phyloP scores from a whole-genome alignment of 2,888 invertebrate species.

The Hypena proboscidalis region DNA sequence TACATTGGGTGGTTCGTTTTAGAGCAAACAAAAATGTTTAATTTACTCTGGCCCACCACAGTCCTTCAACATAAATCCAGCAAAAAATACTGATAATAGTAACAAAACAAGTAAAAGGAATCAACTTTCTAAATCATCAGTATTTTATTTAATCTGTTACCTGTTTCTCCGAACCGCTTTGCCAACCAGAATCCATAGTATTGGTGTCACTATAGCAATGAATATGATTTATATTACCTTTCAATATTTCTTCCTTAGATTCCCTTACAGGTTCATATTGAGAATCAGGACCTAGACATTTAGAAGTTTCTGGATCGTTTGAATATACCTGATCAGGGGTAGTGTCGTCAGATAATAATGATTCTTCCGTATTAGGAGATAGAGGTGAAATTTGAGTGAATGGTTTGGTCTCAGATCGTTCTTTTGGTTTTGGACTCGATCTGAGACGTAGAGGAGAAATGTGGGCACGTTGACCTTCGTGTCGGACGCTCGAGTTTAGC shows the following conservation, averaged over 20 bases:
- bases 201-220: conserved; percentile 85
- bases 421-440: conserved; percentile 64
- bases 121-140: no score
- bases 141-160: conserved; percentile 69
- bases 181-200: conserved; percentile 89
- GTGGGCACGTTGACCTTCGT: conserved; percentile 65
- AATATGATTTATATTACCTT: conserved; percentile 68
- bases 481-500: conserved; percentile 68
- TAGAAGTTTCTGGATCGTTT: conserved; percentile 68
- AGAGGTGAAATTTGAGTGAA: conserved; percentile 69
- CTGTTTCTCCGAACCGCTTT: conserved; percentile 87
- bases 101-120: no score
- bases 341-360: conserved; percentile 73
- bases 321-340: conserved; percentile 64
- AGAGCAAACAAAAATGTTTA: no score
- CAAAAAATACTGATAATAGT: no score
- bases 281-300: conserved; percentile 74
- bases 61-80: no score
- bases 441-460: conserved; percentile 68
- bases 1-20: no score
- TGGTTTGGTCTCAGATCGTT: conserved; percentile 57
- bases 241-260: conserved; percentile 67
- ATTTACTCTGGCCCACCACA: no score
- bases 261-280: conserved; percentile 75
- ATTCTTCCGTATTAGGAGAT: conserved; percentile 77